Evolutionary conservation across 2,113 vertebrate species (phyloP).

Genomic region (Meriones unguiculatus): DNA sequence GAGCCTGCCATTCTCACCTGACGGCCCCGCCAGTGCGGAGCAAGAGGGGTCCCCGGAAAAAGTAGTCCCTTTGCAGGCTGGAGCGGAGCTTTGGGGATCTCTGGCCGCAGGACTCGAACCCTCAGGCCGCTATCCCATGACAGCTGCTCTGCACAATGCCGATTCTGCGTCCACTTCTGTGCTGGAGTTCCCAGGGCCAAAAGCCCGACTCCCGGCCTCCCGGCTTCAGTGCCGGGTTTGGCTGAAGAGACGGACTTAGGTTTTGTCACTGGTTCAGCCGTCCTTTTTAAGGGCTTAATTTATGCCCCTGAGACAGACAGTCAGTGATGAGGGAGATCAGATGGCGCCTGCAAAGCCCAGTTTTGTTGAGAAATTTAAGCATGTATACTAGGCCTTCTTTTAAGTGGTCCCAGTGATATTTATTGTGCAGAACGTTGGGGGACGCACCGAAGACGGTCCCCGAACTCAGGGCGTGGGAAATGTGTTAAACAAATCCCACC

Average conservation of each 20-base stretch:
- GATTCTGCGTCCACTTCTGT: background rate
- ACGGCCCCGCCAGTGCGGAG: background rate
- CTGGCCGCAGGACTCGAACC: background rate
- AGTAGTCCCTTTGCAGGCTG: background rate
- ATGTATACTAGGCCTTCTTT: background rate
- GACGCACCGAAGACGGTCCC: background rate
- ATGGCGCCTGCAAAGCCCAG: background rate
- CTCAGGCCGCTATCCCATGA: background rate
- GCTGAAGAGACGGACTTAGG: conserved; percentile 15
- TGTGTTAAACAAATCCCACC: background rate
- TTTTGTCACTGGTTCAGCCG: background rate
- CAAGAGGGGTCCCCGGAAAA: background rate
- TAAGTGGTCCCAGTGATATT: background rate
- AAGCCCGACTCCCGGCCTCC: background rate
- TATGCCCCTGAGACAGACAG: background rate
- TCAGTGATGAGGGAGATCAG: background rate
- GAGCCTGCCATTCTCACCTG: background rate
- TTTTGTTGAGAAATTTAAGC: conserved; percentile 1
- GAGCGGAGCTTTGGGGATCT: background rate
- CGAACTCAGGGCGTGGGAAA: background rate
- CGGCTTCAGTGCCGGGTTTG: background rate
- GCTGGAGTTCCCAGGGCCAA: background rate
- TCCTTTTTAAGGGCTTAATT: background rate
- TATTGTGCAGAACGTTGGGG: background rate
- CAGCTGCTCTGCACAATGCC: background rate